Base-by-base conservation (phyloP, 2,888 invertebrate genomes). In the Pyralis farinalis region DNA sequence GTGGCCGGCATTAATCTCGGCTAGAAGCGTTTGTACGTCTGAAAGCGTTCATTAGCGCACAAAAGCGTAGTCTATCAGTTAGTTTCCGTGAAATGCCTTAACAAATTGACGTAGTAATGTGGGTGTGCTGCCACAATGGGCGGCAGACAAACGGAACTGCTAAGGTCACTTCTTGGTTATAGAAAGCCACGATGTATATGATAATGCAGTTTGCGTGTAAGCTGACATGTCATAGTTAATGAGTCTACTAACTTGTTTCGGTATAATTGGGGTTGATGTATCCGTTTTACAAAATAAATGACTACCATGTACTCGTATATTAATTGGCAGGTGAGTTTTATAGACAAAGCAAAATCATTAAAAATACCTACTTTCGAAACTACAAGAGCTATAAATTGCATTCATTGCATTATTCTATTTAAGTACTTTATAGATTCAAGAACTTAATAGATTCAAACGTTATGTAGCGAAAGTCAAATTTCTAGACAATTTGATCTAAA, bases 1-100 rank as follows among this genome's bases (percentile, higher is more conserved):
- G 72, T 70, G 63, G 63, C 63, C 59, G 55, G 69, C 76, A 79
- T 82, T 78, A 82, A 82, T 82, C 72, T 76, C 63, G 40, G 47
- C 52, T 55, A 16, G 59, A 63, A 64, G 64, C 73, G 77, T 77
- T 80, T 76, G 82, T 79, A 72, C 69, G 53, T 66, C 77, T 74
- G 82, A 83, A 83, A 81, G 73, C 69, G 65, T 82, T 83, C 83
- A 85, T 85, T 82, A 82, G 63, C 63, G 58, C 70, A 83, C 82
- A 83, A 84, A 76, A 66, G 84, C 71, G 58, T 62, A 65, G 75
- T 76, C 82, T 80, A 82, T 80, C 80, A 71, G 74, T 62, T 73
- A 76, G 80, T 77, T 80, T 79, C 79, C 78, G 64, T 49, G 55
- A 63, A 65, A 68, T 70, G 71, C 65, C 69, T 76, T 74, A 71